Conservation (phyloP, 2,797 vertebrate species). For the Micrastur ruficollis region DNA sequence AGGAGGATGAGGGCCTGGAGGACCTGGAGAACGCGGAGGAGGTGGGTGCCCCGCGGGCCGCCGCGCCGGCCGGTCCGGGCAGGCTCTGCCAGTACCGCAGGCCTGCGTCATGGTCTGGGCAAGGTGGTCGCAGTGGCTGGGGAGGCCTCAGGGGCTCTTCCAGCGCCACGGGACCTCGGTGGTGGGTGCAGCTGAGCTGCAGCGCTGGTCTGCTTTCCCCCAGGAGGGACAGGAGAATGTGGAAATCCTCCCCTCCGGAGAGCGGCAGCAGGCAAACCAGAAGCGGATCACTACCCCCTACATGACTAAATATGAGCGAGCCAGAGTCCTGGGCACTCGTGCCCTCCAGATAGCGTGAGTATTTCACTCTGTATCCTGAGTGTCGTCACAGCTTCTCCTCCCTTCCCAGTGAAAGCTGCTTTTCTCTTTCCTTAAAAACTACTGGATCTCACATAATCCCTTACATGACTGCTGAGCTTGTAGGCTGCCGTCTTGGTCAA, state of each 20-base stretch:
- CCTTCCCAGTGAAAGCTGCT: background rate
- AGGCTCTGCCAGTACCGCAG: background rate
- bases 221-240: constrained; percentile 95
- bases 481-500: background rate
- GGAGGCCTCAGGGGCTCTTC: background rate
- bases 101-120: background rate
- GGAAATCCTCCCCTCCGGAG: constrained; percentile 91
- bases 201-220: background rate
- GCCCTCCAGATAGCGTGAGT: constrained; percentile 98
- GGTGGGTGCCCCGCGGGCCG: constrained; percentile 58
- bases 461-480: background rate
- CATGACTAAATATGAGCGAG: constrained; percentile 97
- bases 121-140: background rate
- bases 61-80: too few species aligned
- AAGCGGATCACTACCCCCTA: constrained; percentile 96
- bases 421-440: background rate
- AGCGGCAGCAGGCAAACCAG: constrained; percentile 90
- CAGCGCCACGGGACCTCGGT: too few species aligned
- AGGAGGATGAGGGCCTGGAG: constrained; percentile 94
- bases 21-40: constrained; percentile 94
- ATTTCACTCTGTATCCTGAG: rapidly evolving
- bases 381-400: rapidly evolving
- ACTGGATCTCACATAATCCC: too few species aligned
- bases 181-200: background rate
- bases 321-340: constrained; percentile 92